These are phyloP conservation scores for Zaprionus vittiger DNA, from an alignment of 1,140 invertebrate genomes.

Conservation along the genomic window DNA sequence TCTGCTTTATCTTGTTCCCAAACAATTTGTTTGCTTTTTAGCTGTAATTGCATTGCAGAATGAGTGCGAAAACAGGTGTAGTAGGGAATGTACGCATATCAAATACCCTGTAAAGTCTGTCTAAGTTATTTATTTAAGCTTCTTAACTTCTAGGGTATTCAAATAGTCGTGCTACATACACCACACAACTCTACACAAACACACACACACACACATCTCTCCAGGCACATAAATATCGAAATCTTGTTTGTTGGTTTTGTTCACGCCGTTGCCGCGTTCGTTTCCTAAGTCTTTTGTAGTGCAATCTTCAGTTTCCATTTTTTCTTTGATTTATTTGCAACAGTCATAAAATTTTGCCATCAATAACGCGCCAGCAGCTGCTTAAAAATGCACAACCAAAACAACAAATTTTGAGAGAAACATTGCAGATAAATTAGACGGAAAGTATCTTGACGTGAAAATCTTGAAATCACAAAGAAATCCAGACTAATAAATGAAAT, in stretches of 20 bases:
- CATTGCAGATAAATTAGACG: constrained; percentile 28
- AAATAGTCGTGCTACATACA: neutral
- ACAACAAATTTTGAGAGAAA: constrained; percentile 30
- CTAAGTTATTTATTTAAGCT: neutral
- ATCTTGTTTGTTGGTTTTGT: constrained; percentile 7
- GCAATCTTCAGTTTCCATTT: constrained; percentile 13
- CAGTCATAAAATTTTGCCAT: constrained; percentile 64
- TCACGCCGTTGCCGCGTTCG: constrained; percentile 44
- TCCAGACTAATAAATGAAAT: constrained; percentile 1
- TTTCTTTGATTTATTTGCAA: constrained; percentile 61
- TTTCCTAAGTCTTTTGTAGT: constrained; percentile 73
- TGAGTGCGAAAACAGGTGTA: constrained; percentile 9
- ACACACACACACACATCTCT: neutral
- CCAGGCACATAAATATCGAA: neutral
- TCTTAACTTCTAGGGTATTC: neutral
- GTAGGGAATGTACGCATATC: neutral
- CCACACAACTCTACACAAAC: neutral
- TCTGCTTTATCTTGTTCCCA: neutral
- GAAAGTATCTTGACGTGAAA: constrained; percentile 6
- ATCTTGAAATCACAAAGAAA: constrained; percentile 8
- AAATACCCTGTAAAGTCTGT: neutral
- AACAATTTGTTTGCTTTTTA: constrained; percentile 64
- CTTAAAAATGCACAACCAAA: constrained; percentile 28
- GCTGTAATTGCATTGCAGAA: constrained; percentile 34
- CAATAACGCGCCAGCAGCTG: constrained; percentile 40